These are phyloP conservation scores for Copidosoma aretas DNA, from an alignment of 2,888 invertebrate species.

Conservation along the genomic window DNA sequence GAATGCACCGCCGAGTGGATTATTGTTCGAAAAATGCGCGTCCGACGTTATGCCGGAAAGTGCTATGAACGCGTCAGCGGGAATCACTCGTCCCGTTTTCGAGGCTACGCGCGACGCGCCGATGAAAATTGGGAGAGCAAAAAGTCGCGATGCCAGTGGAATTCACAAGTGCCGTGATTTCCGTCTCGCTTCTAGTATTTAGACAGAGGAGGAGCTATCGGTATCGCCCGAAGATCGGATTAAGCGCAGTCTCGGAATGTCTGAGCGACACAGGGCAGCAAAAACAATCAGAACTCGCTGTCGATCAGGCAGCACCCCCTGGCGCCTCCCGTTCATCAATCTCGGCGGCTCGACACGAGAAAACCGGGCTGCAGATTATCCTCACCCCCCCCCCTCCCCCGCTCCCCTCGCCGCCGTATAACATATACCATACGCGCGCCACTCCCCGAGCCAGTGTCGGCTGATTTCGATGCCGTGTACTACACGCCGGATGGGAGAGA, in stretches of 20 bases:
- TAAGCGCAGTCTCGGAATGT: not conserved
- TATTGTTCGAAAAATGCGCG: conserved; percentile 18
- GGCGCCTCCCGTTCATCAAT: conserved; percentile 24
- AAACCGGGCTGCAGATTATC: conserved; percentile 5
- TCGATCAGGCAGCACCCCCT: conserved; percentile 15
- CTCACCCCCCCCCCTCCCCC: not conserved
- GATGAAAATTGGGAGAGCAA: too few relatives aligned
- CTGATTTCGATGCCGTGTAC: conserved; percentile 25
- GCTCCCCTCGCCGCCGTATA: not conserved
- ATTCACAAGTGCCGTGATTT: too few relatives aligned
- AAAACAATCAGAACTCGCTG: conserved; percentile 15
- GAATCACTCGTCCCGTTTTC: too few relatives aligned
- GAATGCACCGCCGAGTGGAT: conserved; percentile 20
- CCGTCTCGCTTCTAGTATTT: too few relatives aligned
- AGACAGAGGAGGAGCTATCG: too few relatives aligned
- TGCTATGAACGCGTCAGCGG: too few relatives aligned
- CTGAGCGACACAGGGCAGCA: not conserved
- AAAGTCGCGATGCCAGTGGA: too few relatives aligned
- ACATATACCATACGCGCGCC: conserved; percentile 2
- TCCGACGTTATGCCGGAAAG: not conserved
- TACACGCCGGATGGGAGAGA: not conserved
- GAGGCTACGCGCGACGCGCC: too few relatives aligned
- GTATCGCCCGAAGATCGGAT: not conserved
- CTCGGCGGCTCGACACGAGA: conserved; percentile 16
- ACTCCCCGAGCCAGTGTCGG: conserved; percentile 14